phyloP scores from a whole-genome alignment of 2,888 invertebrate species.

The Eutolmus rufibarbis region DNA sequence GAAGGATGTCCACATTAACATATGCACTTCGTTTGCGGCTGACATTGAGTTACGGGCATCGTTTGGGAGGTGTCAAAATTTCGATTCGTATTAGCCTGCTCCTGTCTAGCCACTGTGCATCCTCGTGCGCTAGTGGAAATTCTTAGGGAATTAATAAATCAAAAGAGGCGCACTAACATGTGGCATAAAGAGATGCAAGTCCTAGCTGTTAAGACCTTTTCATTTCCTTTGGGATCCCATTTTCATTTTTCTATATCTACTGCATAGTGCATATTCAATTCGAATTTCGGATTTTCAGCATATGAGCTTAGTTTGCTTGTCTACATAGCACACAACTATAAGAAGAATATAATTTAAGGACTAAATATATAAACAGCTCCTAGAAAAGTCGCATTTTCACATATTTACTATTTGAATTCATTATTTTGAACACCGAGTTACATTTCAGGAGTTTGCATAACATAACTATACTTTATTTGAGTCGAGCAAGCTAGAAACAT shows the following conservation, averaged over 20 bases:
- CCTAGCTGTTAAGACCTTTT: not conserved
- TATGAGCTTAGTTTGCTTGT: not conserved
- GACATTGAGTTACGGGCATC: conserved; percentile 32
- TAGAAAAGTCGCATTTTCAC: too few species aligned
- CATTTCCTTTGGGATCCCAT: not conserved
- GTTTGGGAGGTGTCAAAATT: conserved; percentile 41
- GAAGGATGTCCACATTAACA: conserved; percentile 17
- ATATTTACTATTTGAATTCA: too few species aligned
- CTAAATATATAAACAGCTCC: not conserved
- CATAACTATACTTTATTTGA: too few species aligned
- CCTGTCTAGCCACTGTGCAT: not conserved
- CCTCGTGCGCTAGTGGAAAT: conserved; percentile 10
- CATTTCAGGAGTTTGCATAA: too few species aligned
- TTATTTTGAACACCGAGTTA: too few species aligned
- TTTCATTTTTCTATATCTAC: too few species aligned
- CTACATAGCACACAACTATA: not conserved
- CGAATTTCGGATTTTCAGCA: not conserved
- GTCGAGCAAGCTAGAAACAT: too few species aligned
- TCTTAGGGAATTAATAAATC: conserved; percentile 43
- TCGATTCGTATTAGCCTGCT: not conserved
- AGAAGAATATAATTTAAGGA: not conserved
- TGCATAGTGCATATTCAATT: not conserved
- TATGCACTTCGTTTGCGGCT: conserved; percentile 35
- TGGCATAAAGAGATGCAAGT: conserved; percentile 9
- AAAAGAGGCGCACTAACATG: conserved; percentile 30